Evolutionary conservation across 2,113 vertebrate genomes (phyloP).

Genomic region (Pelmatolapia mariae): DNA sequence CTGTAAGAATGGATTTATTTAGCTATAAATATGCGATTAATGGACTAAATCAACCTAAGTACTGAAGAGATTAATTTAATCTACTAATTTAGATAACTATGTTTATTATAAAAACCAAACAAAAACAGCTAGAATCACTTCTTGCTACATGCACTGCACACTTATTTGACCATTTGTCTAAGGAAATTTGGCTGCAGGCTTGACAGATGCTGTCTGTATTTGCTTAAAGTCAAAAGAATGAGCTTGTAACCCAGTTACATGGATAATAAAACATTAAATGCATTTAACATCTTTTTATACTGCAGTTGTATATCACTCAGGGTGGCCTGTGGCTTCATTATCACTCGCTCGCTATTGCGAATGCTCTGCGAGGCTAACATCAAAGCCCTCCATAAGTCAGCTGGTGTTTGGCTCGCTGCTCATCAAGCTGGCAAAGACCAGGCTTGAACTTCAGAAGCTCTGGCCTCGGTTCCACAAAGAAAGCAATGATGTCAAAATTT

Average conservation of each 20-base stretch:
- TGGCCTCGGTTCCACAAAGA: conserved; percentile 36
- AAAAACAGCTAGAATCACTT: not conserved
- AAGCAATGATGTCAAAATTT: conserved; percentile 57
- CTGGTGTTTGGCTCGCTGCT: conserved; percentile 28
- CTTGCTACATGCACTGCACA: not conserved
- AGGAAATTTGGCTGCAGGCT: not conserved
- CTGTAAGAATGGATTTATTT: not conserved
- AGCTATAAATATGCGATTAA: not conserved
- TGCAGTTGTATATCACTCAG: not conserved
- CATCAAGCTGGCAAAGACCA: conserved; percentile 21
- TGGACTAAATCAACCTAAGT: not conserved
- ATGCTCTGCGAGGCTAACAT: conserved; percentile 1
- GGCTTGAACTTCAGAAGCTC: conserved; percentile 34
- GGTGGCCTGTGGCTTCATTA: conserved; percentile 22
- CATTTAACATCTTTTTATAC: not conserved
- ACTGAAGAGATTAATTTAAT: not conserved
- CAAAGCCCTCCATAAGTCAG: conserved; percentile 52
- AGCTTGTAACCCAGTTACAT: not conserved
- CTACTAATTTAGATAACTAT: not conserved
- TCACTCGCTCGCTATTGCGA: not conserved
- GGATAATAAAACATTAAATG: conserved; percentile 26
- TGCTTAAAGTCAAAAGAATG: not conserved
- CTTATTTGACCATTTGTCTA: not conserved
- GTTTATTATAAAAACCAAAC: not conserved
- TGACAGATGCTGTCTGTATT: not conserved